Conservation (phyloP, 2,113 vertebrate genomes). For the Heterotis niloticus region DNA sequence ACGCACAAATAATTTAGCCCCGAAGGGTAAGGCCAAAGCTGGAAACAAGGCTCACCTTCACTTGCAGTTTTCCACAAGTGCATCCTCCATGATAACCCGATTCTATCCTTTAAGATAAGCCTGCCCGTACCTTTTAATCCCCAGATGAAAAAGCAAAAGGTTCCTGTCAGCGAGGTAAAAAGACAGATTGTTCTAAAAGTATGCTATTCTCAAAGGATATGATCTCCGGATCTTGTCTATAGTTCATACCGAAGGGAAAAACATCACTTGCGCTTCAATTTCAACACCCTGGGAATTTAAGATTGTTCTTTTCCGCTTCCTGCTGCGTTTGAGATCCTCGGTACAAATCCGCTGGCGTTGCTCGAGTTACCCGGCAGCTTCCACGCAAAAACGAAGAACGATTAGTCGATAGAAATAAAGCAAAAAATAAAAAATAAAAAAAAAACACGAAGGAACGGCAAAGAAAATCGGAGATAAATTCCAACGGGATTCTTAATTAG, state of each 20-base stretch:
- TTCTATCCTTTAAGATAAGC: slow-evolving; percentile 59
- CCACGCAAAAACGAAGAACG: neutral
- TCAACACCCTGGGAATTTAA: neutral
- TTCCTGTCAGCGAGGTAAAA: slow-evolving; percentile 30
- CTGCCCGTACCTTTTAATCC: slow-evolving; percentile 49
- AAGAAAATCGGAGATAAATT: no score
- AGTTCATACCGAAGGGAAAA: slow-evolving; percentile 5
- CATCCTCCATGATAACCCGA: slow-evolving; percentile 49
- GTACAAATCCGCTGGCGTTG: neutral
- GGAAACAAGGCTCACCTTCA: slow-evolving; percentile 36
- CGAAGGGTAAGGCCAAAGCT: slow-evolving; percentile 12
- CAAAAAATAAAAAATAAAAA: no score
- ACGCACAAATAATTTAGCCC: neutral
- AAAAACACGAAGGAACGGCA: no score
- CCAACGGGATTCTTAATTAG: no score
- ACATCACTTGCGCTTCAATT: neutral
- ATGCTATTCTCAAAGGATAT: slow-evolving; percentile 29
- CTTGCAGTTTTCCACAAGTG: slow-evolving; percentile 41
- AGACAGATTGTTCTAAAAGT: slow-evolving; percentile 45
- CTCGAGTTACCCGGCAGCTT: neutral
- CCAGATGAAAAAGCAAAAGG: slow-evolving; percentile 48
- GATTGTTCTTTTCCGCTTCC: neutral
- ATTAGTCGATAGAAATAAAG: neutral
- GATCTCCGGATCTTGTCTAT: slow-evolving; percentile 22
- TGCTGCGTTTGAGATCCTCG: neutral